Conservation (phyloP, 2,797 vertebrate species). For the Sebastes trivittatus region DNA sequence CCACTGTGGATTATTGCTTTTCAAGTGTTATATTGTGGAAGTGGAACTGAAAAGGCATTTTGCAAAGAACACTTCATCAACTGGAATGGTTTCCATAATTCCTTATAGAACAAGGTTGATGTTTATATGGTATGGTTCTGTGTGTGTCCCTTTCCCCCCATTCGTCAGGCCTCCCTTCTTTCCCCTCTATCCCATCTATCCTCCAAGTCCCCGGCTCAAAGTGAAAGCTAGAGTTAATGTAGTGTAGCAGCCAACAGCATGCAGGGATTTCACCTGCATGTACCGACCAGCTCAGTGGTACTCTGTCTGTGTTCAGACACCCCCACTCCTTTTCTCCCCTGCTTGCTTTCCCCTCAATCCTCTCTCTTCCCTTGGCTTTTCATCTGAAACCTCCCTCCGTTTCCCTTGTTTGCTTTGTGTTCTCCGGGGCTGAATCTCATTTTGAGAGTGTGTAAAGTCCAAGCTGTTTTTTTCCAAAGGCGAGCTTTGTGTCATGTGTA, state of each 20-base stretch:
- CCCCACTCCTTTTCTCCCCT: not conserved
- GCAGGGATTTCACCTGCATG: conserved; percentile 67
- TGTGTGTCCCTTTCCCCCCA: conserved; percentile 7
- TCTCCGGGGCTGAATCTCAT: conserved; percentile 26
- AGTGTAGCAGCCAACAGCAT: conserved; percentile 62
- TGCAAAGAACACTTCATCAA: conserved; percentile 10
- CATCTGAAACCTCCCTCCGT: conserved; percentile 39
- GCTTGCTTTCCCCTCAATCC: conserved; percentile 18
- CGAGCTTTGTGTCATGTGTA: conserved; percentile 1
- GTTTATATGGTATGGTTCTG: not conserved
- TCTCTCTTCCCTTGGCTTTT: conserved; percentile 36
- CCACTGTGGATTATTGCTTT: conserved; percentile 4
- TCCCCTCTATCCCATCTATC: conserved; percentile 28
- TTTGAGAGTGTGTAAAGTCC: conserved; percentile 24
- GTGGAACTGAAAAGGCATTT: conserved; percentile 23
- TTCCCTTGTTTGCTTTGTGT: conserved; percentile 31
- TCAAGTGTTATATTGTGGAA: not conserved
- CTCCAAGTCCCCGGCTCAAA: conserved; percentile 48
- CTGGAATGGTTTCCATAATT: conserved; percentile 22
- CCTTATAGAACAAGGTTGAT: conserved; percentile 10
- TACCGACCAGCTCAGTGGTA: conserved; percentile 42
- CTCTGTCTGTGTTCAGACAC: conserved; percentile 47
- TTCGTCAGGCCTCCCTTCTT: conserved; percentile 21
- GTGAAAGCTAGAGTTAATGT: conserved; percentile 68
- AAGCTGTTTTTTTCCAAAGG: conserved; percentile 20